Conservation (phyloP, 2,113 vertebrate species). For the Fregetta grallaria region DNA sequence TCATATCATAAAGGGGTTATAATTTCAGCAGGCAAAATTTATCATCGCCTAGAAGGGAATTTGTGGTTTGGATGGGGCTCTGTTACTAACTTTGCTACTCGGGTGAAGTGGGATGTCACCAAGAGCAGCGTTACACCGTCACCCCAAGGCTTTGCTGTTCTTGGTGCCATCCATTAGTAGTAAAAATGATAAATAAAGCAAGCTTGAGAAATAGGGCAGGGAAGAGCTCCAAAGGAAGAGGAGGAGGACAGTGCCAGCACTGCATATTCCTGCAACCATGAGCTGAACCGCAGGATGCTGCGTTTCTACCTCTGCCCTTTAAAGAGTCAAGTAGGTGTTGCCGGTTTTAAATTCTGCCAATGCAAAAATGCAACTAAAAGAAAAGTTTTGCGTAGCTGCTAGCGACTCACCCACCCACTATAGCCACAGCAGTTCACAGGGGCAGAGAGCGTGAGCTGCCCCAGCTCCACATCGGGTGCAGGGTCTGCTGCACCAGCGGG, state of each 20-base stretch:
- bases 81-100: fast-evolving
- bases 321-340: neutral
- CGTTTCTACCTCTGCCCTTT: neutral
- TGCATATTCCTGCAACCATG: neutral
- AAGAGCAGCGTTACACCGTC: neutral
- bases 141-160: neutral
- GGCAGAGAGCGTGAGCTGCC: neutral
- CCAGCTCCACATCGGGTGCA: fast-evolving
- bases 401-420: neutral
- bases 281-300: fast-evolving
- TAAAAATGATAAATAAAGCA: neutral
- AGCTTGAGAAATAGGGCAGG: neutral
- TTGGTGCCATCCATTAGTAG: neutral
- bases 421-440: neutral
- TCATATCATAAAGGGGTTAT: neutral
- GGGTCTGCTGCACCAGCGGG: too few relatives aligned
- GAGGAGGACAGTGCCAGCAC: neutral
- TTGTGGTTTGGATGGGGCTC: neutral
- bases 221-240: neutral
- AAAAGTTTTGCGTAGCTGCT: neutral
- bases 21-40: neutral
- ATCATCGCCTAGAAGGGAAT: neutral
- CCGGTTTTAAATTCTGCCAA: neutral
- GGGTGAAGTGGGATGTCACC: neutral
- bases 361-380: neutral